A percentile compares a stretch with the other conserved stretches of the same genome.
phyloP scores from a whole-genome alignment of 2,797 vertebrate species.

The Cyclura pinguis region DNA sequence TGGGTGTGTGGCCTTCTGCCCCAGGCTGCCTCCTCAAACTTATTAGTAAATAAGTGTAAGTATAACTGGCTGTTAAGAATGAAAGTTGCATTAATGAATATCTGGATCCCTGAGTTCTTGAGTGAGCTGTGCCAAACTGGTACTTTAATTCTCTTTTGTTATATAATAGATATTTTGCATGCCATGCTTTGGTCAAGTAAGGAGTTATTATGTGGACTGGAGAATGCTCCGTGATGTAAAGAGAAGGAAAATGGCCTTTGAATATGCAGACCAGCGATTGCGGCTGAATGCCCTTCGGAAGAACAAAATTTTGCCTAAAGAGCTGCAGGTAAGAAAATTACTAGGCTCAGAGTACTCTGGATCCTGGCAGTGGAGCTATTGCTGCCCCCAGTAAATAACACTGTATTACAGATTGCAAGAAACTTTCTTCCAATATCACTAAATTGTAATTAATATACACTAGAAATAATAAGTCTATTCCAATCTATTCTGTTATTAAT shows the following conservation, averaged over 20 bases:
- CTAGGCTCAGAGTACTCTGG: not conserved
- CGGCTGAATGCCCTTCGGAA: constrained; percentile 94
- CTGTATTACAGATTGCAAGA: not conserved
- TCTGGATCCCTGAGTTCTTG: not conserved
- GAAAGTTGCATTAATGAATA: not conserved
- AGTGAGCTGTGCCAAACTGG: not conserved
- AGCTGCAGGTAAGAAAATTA: constrained; percentile 87
- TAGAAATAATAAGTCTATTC: no score
- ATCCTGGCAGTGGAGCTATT: not conserved
- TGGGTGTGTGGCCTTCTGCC: no score
- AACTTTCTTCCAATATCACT: not conserved
- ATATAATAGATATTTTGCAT: constrained; percentile 63
- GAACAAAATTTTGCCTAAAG: constrained; percentile 92
- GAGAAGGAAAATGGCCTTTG: constrained; percentile 90
- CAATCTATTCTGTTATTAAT: not conserved
- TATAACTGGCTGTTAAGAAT: no score
- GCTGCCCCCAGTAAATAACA: not conserved
- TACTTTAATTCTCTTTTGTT: not conserved
- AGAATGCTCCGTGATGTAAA: constrained; percentile 95
- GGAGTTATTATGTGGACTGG: constrained; percentile 93
- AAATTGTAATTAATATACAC: no score
- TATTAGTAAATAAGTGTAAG: no score
- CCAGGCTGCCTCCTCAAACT: no score
- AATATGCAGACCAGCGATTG: constrained; percentile 90
- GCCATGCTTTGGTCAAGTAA: constrained; percentile 75